A percentile compares a stretch with the other conserved stretches of the same genome.
These are phyloP conservation scores for Heliconius congener DNA, from an alignment of 1,140 invertebrate species.

Conservation along the genomic window DNA sequence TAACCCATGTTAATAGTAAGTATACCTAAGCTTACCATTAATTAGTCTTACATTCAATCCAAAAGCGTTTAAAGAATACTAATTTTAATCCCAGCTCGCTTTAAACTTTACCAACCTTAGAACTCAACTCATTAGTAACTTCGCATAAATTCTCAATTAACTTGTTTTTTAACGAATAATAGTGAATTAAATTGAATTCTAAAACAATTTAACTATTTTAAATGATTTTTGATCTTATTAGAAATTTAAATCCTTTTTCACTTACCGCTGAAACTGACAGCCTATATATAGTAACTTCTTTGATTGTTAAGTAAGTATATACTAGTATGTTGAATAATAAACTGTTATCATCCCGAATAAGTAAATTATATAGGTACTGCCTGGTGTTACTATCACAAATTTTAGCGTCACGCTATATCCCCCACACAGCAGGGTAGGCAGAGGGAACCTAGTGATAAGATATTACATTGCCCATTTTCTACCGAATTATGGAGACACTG, in stretches of 20 bases:
- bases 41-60: background rate
- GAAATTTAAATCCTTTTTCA: background rate
- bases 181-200: background rate
- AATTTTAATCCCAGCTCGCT: background rate
- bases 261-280: too few relatives aligned
- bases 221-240: background rate
- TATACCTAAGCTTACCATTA: background rate
- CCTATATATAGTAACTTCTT: too few relatives aligned
- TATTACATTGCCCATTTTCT: too few relatives aligned
- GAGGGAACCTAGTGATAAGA: too few relatives aligned
- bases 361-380: background rate
- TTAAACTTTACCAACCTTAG: background rate
- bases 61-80: background rate
- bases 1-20: background rate
- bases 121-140: background rate
- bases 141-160: constrained; percentile 8
- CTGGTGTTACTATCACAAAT: background rate
- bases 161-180: background rate
- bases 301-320: background rate
- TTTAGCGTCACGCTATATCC: too few relatives aligned
- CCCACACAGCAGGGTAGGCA: too few relatives aligned
- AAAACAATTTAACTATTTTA: background rate
- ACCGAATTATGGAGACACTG: too few relatives aligned
- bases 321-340: too few relatives aligned
- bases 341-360: too few relatives aligned